Conservation (phyloP, 2,113 vertebrate species). For the Actenoides lindsayi region DNA sequence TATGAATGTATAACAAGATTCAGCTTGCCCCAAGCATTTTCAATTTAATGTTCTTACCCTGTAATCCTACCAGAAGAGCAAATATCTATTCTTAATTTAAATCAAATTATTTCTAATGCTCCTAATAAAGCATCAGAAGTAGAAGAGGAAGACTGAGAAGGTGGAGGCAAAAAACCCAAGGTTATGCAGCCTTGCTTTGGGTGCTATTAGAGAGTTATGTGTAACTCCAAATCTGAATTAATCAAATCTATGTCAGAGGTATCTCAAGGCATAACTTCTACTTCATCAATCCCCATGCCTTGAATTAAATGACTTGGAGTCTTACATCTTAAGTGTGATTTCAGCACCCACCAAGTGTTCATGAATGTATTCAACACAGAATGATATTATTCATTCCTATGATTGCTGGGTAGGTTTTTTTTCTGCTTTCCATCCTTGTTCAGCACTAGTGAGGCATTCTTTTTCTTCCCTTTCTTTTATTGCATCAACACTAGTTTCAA, state of each 20-base stretch:
- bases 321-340: background rate
- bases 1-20: conserved; percentile 24
- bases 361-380: background rate
- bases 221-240: background rate
- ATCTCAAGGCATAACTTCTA: background rate
- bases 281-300: background rate
- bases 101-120: conserved; percentile 37
- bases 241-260: background rate
- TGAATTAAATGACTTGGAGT: background rate
- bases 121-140: background rate
- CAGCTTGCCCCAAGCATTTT: conserved; percentile 30
- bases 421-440: background rate
- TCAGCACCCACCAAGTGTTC: background rate
- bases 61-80: conserved; percentile 34
- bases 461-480: background rate
- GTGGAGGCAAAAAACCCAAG: background rate
- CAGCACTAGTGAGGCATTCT: background rate
- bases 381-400: background rate
- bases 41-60: conserved; percentile 9
- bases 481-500: background rate
- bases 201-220: background rate
- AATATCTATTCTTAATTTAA: conserved; percentile 32
- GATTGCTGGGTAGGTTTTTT: background rate
- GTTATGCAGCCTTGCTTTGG: background rate
- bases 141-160: background rate